phyloP scores from a whole-genome alignment of 1,140 invertebrate genomes.

The Papilio polytes region DNA sequence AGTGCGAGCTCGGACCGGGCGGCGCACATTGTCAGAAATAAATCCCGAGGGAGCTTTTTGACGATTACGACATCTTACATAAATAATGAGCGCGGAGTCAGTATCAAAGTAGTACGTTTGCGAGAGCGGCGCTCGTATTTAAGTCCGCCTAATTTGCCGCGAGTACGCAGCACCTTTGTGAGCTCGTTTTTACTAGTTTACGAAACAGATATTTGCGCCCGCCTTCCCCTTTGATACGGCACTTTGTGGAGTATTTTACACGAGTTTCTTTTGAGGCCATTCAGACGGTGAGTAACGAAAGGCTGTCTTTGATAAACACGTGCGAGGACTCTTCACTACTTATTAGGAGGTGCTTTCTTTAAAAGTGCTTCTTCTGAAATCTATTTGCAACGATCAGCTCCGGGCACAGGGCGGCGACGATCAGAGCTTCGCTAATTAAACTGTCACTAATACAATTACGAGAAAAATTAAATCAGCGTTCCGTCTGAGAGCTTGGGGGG shows the following conservation, averaged over 20 bases:
- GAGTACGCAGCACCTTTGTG: constrained; percentile 81
- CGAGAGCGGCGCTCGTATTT: constrained; percentile 74
- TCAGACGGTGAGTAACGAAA: constrained; percentile 84
- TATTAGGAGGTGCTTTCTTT: constrained; percentile 84
- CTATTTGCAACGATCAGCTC: constrained; percentile 82
- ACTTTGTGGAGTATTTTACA: constrained; percentile 83
- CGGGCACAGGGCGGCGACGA: constrained; percentile 79
- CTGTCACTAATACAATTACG: constrained; percentile 82
- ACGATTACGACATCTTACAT: constrained; percentile 78
- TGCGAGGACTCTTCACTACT: constrained; percentile 84
- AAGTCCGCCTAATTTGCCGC: constrained; percentile 82
- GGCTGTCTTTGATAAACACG: constrained; percentile 84
- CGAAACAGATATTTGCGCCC: constrained; percentile 83
- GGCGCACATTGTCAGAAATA: constrained; percentile 67
- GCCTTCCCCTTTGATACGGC: constrained; percentile 82
- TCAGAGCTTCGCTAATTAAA: constrained; percentile 82
- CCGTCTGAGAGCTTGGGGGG: constrained; percentile 35
- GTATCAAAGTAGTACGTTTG: constrained; percentile 76
- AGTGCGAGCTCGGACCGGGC: constrained; percentile 57
- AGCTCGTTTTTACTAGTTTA: constrained; percentile 83
- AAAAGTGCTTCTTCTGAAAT: constrained; percentile 82
- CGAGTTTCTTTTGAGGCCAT: constrained; percentile 83
- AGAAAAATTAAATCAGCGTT: constrained; percentile 49
- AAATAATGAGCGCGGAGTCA: constrained; percentile 78
- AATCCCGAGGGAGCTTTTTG: constrained; percentile 66